Evolutionary conservation across 1,140 invertebrate genomes (phyloP), one percentile per base, ranked within the genome.

Genomic region (Himalopsyche phryganea): DNA sequence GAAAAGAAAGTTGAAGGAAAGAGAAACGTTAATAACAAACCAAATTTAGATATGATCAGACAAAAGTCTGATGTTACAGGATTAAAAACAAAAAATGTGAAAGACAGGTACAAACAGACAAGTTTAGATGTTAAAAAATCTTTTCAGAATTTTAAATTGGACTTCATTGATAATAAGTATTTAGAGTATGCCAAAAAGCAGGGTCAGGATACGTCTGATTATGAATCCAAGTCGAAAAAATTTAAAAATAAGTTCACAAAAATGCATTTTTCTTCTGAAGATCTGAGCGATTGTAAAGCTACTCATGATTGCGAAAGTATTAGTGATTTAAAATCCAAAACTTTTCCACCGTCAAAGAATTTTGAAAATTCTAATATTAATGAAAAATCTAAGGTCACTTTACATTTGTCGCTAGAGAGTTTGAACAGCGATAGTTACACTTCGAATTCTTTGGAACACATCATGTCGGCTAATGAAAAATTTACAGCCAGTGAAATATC

Each of bases 11-110:
- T 19, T 10, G 44, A 55, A 32, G 9, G 20, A 18, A 63, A 58
- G 33, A 65, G 50, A 41, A 53, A 40, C 6, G 13, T 5, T 13
- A 55, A 57, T 32, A 17, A 57, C 18, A 49, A 42, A 42, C 4
- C 18, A 4, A 65, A 67, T 1, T 66, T 67, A 7, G 44, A 55
- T 28, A 82, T 83, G 48, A 78, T 81, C 20, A 64, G 81, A 10
- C 81, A 83, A 60, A 82, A 82, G 58, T 83, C 81, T 2, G 81
- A 83, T 66, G 72, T 83, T 0, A 82, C 81, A 6, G 80, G 81
- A 0, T 68, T 82, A 0, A 82, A 80, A 68, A 78, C 80, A 35
- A 78, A 78, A 18, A 75, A 67, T 0, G 35, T 70, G 1, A 63
- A 55, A 33, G 53, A 55, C 23, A 28, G 23, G 9, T 28, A 5